phyloP scores from a whole-genome alignment of 2,888 invertebrate species.

The Lycocerus yunnanus region DNA sequence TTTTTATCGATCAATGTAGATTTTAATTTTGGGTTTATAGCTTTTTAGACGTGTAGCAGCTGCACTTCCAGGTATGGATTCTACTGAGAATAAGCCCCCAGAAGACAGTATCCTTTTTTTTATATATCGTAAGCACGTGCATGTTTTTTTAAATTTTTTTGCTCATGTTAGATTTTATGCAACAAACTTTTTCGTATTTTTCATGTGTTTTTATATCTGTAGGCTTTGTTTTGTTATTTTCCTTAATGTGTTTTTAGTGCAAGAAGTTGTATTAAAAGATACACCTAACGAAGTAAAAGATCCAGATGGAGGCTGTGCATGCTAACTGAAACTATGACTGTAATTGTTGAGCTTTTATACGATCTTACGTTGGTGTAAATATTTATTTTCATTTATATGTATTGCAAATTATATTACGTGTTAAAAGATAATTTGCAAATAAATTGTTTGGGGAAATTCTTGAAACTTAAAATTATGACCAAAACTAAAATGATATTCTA shows the following conservation, averaged over 20 bases:
- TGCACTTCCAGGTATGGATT: slow-evolving; percentile 98
- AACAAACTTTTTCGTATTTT: not conserved
- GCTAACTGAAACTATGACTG: slow-evolving; percentile 59
- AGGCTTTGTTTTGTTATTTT: slow-evolving; percentile 57
- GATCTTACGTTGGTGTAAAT: slow-evolving; percentile 21
- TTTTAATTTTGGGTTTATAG: slow-evolving; percentile 61
- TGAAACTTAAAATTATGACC: slow-evolving; percentile 7
- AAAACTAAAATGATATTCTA: not conserved
- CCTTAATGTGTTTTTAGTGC: slow-evolving; percentile 78
- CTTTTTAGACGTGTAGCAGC: slow-evolving; percentile 97
- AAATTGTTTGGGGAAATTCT: slow-evolving; percentile 13
- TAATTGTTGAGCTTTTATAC: slow-evolving; percentile 21
- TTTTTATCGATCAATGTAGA: not conserved
- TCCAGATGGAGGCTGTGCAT: slow-evolving; percentile 91
- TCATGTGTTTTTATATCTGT: not conserved
- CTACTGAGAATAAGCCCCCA: slow-evolving; percentile 91
- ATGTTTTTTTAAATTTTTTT: slow-evolving; percentile 23
- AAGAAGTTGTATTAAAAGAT: slow-evolving; percentile 97
- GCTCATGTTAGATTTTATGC: slow-evolving; percentile 9
- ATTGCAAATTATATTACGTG: slow-evolving; percentile 3
- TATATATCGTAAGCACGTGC: slow-evolving; percentile 27
- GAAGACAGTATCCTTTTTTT: slow-evolving; percentile 92
- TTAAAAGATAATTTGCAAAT: slow-evolving; percentile 6
- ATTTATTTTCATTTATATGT: slow-evolving; percentile 32
- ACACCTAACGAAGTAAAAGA: slow-evolving; percentile 93